Base-by-base conservation (phyloP, 35 echinoderm and acorn worm species). In the Diadema setosum region DNA sequence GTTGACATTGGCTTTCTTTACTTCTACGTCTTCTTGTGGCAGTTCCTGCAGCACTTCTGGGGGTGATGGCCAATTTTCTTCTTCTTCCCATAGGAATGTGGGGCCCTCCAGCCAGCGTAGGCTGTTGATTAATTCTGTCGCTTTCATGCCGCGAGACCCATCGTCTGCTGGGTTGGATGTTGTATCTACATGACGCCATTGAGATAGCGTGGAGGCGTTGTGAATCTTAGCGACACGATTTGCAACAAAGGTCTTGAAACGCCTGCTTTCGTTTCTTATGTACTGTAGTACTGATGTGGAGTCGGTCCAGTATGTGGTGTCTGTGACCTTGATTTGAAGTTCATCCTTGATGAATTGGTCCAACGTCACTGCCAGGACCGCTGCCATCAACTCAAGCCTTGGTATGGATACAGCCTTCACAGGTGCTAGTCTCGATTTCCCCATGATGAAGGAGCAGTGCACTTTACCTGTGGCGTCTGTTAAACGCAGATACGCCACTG, bases 171-270 rank as follows among this genome's bases (percentile, higher is more conserved):
- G 49, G 37, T 90, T 90, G 2, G 32, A 14, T 41, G 57, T 45
- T 2, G 87, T 85, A 4, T 52, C 87, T 11, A 83, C 39, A 82
- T 90, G 45, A 2, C 26, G 20, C 87, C 75, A 90, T 26, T 90
- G 78, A 5, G 46, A 41, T 8, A 57, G 15, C n/a, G 20, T 18
- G 27, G 76, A 82, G 1, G 57, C 46, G 2, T 83, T 27, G 17
- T 75, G 20, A 29, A 83, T 83, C 25, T 82, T 65, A 24, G 86
- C 36, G 3, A 90, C 57, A 15, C 87, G 50, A 39, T 90, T 90
- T 63, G 75, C 87, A 26, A 90, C 76, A 26, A 90, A 90, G 80
- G 56, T 83, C 31, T 90, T 85, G 48, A 90, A 90, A 24, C 78
- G 87, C 45, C 18, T 58, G 42, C 41, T 82, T 67, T 81, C 87